These are phyloP conservation scores for Eumerus sabulonum DNA, from an alignment of 2,888 invertebrate genomes.

Conservation along the genomic window DNA sequence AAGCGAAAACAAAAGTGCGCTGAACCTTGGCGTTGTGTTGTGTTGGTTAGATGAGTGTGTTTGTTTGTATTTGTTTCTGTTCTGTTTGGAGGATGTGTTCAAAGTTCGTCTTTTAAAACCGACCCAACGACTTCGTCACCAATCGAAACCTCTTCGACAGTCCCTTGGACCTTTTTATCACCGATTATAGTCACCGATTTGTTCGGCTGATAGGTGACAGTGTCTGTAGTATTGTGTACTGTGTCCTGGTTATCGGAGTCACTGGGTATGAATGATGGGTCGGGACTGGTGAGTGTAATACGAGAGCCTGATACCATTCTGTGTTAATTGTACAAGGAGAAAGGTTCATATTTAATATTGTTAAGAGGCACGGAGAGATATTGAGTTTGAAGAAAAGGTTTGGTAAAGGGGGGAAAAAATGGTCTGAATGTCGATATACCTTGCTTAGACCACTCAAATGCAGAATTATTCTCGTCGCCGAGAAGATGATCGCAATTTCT, in stretches of 20 bases:
- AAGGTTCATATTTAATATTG: conserved; percentile 36
- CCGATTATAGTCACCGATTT: conserved; percentile 58
- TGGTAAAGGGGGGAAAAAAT: conserved; percentile 52
- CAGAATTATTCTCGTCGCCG: conserved; percentile 76
- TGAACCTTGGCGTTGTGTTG: conserved; percentile 32
- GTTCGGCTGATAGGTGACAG: conserved; percentile 77
- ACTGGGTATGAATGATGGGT: conserved; percentile 78
- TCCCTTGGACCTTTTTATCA: conserved; percentile 72
- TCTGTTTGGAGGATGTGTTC: conserved; percentile 30
- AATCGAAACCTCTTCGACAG: conserved; percentile 76
- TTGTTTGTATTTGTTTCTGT: conserved; percentile 12
- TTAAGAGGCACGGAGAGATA: conserved; percentile 23
- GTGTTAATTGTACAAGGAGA: conserved; percentile 69
- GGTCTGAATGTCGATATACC: conserved; percentile 70
- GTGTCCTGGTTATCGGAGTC: conserved; percentile 71
- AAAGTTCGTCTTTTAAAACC: conserved; percentile 74
- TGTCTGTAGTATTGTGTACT: conserved; percentile 76
- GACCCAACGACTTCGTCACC: conserved; percentile 64
- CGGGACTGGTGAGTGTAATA: conserved; percentile 81
- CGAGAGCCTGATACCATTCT: conserved; percentile 79
- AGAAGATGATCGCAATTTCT: conserved; percentile 78
- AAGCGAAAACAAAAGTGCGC: not conserved
- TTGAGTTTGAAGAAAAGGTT: not conserved
- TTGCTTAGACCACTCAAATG: conserved; percentile 73
- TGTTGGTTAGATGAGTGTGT: conserved; percentile 7